Percentiles rank a stretch among this genome's conserved stretches.
phyloP scores from a whole-genome alignment of 1,140 invertebrate species.

The Meteorus sp. region DNA sequence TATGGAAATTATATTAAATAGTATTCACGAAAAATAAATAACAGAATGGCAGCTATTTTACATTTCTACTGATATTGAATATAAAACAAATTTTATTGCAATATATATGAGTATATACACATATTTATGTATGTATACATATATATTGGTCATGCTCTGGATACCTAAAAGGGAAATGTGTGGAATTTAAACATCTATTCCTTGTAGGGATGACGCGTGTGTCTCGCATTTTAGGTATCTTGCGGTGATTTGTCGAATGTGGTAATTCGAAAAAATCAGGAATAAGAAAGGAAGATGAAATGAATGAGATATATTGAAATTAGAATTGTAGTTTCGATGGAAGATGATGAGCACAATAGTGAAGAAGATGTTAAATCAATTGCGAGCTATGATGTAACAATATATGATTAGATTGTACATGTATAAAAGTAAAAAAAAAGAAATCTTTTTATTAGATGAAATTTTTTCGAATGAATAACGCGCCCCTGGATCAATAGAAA shows the following conservation, averaged over 20 bases:
- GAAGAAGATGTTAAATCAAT: neutral
- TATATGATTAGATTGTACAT: slow-evolving; percentile 29
- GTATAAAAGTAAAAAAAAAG: slow-evolving; percentile 49
- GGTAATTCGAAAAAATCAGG: neutral
- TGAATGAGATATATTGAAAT: slow-evolving; percentile 24
- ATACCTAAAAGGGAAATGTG: slow-evolving; percentile 17
- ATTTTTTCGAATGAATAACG: slow-evolving; percentile 37
- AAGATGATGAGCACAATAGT: neutral
- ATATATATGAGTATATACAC: too few relatives aligned
- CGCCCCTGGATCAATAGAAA: neutral
- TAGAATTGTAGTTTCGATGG: slow-evolving; percentile 18
- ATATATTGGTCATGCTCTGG: slow-evolving; percentile 37
- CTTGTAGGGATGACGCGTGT: neutral
- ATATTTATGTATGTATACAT: too few relatives aligned
- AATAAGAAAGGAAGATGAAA: too few relatives aligned
- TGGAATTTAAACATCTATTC: slow-evolving; percentile 5
- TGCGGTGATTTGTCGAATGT: slow-evolving; percentile 29
- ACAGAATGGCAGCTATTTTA: slow-evolving; percentile 35
- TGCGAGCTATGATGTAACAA: neutral
- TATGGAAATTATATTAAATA: slow-evolving; percentile 22
- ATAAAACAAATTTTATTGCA: slow-evolving; percentile 29
- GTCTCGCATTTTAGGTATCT: slow-evolving; percentile 38
- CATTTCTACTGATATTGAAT: slow-evolving; percentile 25
- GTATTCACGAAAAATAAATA: slow-evolving; percentile 21
- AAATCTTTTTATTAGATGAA: slow-evolving; percentile 44